Evolutionary conservation across 2,113 vertebrate species (phyloP).

Genomic region (Ptyas mucosa): DNA sequence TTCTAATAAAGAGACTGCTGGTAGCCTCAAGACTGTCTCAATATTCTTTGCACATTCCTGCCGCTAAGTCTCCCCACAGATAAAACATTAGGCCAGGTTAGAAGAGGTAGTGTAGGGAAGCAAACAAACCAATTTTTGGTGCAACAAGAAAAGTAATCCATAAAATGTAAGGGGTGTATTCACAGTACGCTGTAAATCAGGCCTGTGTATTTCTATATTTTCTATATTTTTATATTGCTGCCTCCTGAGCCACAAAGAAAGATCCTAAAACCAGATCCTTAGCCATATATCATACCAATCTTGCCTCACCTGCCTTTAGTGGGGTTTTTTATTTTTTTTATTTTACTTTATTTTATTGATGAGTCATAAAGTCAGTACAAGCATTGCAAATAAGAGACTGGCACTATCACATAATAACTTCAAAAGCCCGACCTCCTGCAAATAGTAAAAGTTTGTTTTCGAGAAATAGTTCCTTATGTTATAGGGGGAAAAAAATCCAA

Average conservation of each 20-base stretch:
- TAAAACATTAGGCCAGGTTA: not conserved
- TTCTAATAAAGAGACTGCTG: not conserved
- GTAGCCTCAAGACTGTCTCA: not conserved
- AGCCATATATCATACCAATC: not conserved
- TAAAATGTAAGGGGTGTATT: not conserved
- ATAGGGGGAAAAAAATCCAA: not conserved
- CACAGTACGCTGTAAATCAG: slow-evolving; percentile 10
- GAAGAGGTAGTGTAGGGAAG: not conserved
- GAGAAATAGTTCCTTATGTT: not conserved
- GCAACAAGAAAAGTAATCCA: not conserved
- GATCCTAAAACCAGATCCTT: not conserved
- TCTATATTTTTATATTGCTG: slow-evolving; percentile 6
- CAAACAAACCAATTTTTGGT: not conserved
- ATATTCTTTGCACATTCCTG: not conserved
- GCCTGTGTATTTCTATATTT: not conserved
- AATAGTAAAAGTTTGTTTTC: not conserved
- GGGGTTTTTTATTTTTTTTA: not conserved
- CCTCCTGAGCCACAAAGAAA: not conserved
- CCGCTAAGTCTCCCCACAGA: not conserved
- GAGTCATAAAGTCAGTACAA: not conserved
- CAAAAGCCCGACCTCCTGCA: not conserved
- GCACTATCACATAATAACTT: not conserved
- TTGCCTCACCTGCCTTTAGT: not conserved
- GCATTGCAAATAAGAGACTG: not conserved
- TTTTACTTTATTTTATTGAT: not conserved